Evolutionary conservation across 1,140 invertebrate species (phyloP).

Genomic region (Heliconius eleuchia): DNA sequence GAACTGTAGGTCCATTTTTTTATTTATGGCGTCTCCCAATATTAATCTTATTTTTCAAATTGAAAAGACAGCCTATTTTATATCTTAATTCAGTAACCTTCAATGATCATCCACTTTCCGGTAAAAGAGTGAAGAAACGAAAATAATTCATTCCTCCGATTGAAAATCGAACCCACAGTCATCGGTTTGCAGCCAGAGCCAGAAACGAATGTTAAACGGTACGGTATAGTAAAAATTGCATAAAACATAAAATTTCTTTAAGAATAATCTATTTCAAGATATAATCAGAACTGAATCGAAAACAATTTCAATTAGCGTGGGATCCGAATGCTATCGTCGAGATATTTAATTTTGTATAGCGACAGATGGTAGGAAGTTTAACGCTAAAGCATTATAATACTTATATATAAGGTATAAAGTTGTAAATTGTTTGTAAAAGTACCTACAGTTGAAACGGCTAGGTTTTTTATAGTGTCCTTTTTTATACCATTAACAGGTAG

Average conservation of each 20-base stretch:
- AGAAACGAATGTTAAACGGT: too few species aligned
- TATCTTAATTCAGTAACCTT: too few species aligned
- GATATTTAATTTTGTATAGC: constrained; percentile 39
- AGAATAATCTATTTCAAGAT: constrained; percentile 26
- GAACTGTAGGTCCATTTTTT: too few species aligned
- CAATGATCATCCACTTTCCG: too few species aligned
- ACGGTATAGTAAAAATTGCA: background rate
- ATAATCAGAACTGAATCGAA: constrained; percentile 36
- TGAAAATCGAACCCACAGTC: too few species aligned
- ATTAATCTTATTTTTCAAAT: too few species aligned
- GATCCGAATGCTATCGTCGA: constrained; percentile 34
- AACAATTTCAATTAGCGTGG: constrained; percentile 41
- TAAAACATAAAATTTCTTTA: constrained; percentile 16
- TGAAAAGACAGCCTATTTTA: too few species aligned
- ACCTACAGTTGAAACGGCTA: constrained; percentile 8
- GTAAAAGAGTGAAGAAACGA: too few species aligned
- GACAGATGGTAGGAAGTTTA: constrained; percentile 30
- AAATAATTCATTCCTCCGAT: too few species aligned
- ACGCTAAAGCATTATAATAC: constrained; percentile 9
- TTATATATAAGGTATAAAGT: background rate
- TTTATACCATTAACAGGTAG: constrained; percentile 49
- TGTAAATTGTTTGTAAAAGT: constrained; percentile 6
- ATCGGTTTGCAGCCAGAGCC: too few species aligned
- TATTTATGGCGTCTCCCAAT: too few species aligned
- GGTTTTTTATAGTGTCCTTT: constrained; percentile 42